These are phyloP conservation scores for Thalassarche chlororhynchos DNA, from an alignment of 2,113 vertebrate genomes.

Conservation along the genomic window DNA sequence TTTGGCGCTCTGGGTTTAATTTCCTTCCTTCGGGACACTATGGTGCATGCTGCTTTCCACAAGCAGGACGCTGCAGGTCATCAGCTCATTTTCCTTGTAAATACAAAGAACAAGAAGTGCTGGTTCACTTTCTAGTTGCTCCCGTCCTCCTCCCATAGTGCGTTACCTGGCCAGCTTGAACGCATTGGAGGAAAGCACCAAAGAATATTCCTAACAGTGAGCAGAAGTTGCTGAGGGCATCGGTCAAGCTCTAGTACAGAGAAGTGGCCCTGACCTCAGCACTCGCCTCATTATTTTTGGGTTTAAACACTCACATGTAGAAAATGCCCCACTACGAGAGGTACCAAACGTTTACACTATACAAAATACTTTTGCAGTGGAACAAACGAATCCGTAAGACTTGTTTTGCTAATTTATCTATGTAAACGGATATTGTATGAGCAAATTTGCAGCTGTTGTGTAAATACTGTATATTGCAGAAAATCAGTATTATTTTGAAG, in stretches of 20 bases:
- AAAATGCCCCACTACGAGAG: neutral
- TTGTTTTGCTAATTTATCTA: slow-evolving; percentile 72
- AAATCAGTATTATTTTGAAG: slow-evolving; percentile 75
- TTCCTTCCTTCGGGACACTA: slow-evolving; percentile 45
- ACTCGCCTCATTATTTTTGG: neutral
- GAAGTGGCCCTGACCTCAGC: neutral
- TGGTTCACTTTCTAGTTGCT: slow-evolving; percentile 90
- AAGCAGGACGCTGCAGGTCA: neutral
- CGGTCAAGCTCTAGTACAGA: neutral
- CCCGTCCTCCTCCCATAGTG: slow-evolving; percentile 4
- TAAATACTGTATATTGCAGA: slow-evolving; percentile 84
- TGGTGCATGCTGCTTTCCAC: slow-evolving; percentile 65
- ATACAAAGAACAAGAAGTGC: slow-evolving; percentile 84
- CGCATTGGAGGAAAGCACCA: slow-evolving; percentile 59
- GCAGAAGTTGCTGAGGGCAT: neutral
- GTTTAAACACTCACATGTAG: neutral
- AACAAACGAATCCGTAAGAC: slow-evolving; percentile 51
- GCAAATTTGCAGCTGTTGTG: slow-evolving; percentile 70
- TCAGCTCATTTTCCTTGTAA: slow-evolving; percentile 3
- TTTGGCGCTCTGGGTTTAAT: neutral
- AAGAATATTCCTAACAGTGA: slow-evolving; percentile 44
- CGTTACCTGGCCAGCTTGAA: neutral
- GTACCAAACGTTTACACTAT: slow-evolving; percentile 38
- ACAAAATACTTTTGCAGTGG: slow-evolving; percentile 40
- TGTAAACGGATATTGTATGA: slow-evolving; percentile 72